A percentile compares a stretch with the other conserved stretches of the same genome.
phyloP scores from a whole-genome alignment of 2,888 invertebrate species.

The Eupithecia centaureata region DNA sequence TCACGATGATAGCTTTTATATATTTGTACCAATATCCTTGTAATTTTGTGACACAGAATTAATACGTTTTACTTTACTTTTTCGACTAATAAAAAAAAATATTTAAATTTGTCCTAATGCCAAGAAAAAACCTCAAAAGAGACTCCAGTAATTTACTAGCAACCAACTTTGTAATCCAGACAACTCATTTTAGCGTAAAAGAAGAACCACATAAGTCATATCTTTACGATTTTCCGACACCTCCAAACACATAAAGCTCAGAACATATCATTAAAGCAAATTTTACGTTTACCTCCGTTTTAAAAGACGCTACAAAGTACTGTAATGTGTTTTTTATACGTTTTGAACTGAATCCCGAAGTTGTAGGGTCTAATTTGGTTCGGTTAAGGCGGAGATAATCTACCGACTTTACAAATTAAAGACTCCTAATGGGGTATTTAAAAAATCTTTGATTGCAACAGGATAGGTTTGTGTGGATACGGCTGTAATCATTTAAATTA shows the following conservation, averaged over 20 bases:
- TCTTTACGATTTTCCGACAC: slow-evolving; percentile 28
- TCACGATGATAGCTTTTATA: too few species aligned
- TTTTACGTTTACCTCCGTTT: slow-evolving; percentile 27
- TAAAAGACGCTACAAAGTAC: slow-evolving; percentile 30
- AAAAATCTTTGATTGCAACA: slow-evolving; percentile 62
- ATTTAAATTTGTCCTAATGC: neutral
- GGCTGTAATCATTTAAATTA: too few species aligned
- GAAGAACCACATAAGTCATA: slow-evolving; percentile 7
- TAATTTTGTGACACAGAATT: too few species aligned
- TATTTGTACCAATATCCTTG: too few species aligned
- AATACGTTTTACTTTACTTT: too few species aligned
- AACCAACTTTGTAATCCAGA: slow-evolving; percentile 17
- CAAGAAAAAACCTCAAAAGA: neutral
- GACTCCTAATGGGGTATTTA: slow-evolving; percentile 62
- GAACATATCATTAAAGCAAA: slow-evolving; percentile 26
- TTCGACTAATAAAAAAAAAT: too few species aligned
- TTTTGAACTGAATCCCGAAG: slow-evolving; percentile 16
- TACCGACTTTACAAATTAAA: slow-evolving; percentile 60
- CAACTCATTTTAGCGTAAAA: slow-evolving; percentile 24
- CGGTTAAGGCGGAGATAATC: slow-evolving; percentile 33
- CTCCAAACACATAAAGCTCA: slow-evolving; percentile 24
- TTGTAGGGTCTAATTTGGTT: slow-evolving; percentile 25
- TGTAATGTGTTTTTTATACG: slow-evolving; percentile 6
- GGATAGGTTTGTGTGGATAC: slow-evolving; percentile 47
- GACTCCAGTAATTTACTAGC: neutral